Conservation (phyloP, 1,140 invertebrate species). For the Sweltsa coloradensis region DNA sequence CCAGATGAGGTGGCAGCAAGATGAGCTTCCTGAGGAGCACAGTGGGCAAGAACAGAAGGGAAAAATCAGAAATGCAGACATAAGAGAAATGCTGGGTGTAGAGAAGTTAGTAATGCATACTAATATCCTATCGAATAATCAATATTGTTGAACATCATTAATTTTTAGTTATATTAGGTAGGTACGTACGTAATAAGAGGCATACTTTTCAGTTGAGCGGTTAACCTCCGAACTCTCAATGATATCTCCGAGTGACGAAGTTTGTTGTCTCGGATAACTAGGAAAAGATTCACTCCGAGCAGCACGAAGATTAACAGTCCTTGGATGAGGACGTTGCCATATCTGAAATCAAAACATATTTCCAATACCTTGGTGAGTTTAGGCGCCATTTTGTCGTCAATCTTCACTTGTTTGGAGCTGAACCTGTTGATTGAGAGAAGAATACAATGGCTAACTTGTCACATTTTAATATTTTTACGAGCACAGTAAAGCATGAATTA, state of each 20-base stretch:
- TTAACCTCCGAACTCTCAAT: neutral
- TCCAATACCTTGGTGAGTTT: neutral
- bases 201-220: neutral
- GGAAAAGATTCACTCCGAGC: neutral
- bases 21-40: no score
- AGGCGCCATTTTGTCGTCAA: neutral
- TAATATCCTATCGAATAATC: neutral
- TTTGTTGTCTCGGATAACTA: constrained; percentile 5
- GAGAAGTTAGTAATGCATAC: neutral
- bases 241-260: constrained; percentile 5
- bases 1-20: no score
- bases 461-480: neutral
- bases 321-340: constrained; percentile 2
- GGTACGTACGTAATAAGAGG: neutral
- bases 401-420: neutral
- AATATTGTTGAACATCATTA: neutral
- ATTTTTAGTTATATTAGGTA: constrained; percentile 5
- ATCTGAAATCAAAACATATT: neutral
- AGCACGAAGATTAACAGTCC: neutral
- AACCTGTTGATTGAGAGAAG: neutral
- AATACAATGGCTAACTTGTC: neutral
- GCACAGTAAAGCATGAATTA: neutral
- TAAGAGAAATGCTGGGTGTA: no score
- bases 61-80: neutral
- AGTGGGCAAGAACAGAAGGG: no score